Conservation (phyloP, 2,797 vertebrate genomes). For the Scolopax rusticola region DNA sequence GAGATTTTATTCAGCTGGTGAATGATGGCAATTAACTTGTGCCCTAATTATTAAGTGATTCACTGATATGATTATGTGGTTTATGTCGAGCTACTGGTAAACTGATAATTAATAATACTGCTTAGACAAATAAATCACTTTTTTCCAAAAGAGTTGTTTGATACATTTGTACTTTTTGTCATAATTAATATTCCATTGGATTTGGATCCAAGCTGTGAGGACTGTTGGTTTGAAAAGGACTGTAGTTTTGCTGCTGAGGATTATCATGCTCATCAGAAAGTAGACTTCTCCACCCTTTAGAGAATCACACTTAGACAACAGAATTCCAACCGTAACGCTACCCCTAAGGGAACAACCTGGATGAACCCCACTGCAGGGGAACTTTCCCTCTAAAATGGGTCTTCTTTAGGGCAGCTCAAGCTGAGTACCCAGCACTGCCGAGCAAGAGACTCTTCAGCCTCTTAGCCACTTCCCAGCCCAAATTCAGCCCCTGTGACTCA, state of each 20-base stretch:
- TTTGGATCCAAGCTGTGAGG: background rate
- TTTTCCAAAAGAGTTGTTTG: background rate
- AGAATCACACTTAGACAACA: background rate
- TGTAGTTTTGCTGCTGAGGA: background rate
- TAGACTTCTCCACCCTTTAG: background rate
- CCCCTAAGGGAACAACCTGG: background rate
- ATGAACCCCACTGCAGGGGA: fast-evolving
- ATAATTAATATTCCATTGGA: conserved; percentile 28
- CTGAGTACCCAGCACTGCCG: background rate
- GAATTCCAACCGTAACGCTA: background rate
- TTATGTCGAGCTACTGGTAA: conserved; percentile 31
- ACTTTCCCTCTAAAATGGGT: background rate
- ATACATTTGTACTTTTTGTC: conserved; percentile 1
- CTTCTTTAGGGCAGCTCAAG: background rate
- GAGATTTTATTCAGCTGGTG: conserved; percentile 35
- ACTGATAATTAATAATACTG: conserved; percentile 33
- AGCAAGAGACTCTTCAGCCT: background rate
- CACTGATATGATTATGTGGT: conserved; percentile 44
- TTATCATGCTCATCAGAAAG: background rate
- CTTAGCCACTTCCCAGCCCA: background rate
- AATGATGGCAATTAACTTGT: conserved; percentile 44
- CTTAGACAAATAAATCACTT: conserved; percentile 38
- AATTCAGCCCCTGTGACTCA: background rate
- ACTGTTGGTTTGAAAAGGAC: background rate
- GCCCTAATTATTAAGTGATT: conserved; percentile 56